Evolutionary conservation across 2,797 vertebrate species (phyloP).

Genomic region (Danio albolineatus): DNA sequence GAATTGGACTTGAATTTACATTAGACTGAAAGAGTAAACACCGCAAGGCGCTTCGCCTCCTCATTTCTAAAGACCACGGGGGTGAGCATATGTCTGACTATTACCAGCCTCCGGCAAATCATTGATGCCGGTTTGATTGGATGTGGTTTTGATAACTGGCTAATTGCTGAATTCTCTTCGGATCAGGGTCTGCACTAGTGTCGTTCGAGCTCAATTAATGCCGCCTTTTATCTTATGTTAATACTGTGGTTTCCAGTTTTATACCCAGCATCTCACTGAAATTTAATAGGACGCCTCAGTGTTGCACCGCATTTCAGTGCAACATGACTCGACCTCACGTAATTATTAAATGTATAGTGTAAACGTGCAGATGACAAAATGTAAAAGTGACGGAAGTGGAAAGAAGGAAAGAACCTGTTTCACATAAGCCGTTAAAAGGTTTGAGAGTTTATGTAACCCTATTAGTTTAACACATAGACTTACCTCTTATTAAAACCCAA

Average conservation of each 20-base stretch:
- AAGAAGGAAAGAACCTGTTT: conserved; percentile 40
- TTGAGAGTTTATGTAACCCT: conserved; percentile 56
- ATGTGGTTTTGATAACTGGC: conserved; percentile 36
- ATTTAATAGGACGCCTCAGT: conserved; percentile 24
- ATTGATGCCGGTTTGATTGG: conserved; percentile 40
- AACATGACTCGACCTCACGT: conserved; percentile 11
- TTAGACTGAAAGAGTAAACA: conserved; percentile 1
- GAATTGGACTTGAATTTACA: conserved; percentile 4
- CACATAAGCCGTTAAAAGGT: conserved; percentile 53
- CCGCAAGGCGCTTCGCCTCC: not conserved
- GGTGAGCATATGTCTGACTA: conserved; percentile 15
- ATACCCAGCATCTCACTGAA: conserved; percentile 17
- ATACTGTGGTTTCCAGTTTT: conserved; percentile 21
- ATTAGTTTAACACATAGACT: conserved; percentile 56
- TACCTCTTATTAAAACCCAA: conserved; percentile 58
- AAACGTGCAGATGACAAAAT: not conserved
- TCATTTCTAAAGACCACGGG: conserved; percentile 7
- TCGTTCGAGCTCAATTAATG: conserved; percentile 39
- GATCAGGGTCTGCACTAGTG: conserved; percentile 17
- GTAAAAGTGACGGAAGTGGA: not conserved
- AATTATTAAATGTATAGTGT: conserved; percentile 18
- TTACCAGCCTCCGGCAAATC: conserved; percentile 30
- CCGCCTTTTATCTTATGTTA: conserved; percentile 36
- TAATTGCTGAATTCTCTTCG: conserved; percentile 46
- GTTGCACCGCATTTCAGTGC: conserved; percentile 12